These are phyloP conservation scores for Lymantria dispar DNA, from an alignment of 2,888 invertebrate genomes.

Conservation along the genomic window DNA sequence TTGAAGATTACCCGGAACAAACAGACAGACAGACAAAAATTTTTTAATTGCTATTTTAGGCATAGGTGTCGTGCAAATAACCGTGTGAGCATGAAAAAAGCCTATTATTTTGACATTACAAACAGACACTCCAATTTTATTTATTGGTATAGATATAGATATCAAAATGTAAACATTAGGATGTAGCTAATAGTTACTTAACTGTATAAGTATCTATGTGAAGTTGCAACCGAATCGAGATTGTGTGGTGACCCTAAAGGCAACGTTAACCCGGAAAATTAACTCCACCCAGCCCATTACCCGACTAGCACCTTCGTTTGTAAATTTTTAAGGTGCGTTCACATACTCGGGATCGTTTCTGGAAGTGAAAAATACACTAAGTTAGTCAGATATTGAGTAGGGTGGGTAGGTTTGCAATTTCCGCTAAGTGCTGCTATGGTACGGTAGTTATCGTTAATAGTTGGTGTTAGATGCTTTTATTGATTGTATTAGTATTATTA, in stretches of 20 bases:
- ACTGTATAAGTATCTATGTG: slow-evolving; percentile 6
- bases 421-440: slow-evolving; percentile 2
- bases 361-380: slow-evolving; percentile 16
- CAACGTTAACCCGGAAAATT: slow-evolving; percentile 67
- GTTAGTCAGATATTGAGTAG: slow-evolving; percentile 13
- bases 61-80: too few relatives aligned
- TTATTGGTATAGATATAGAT: too few relatives aligned
- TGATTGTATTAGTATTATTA: too few relatives aligned
- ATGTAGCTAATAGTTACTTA: too few relatives aligned
- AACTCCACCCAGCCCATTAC: slow-evolving; percentile 59
- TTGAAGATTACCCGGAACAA: too few relatives aligned
- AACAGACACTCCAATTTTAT: too few relatives aligned
- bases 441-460: slow-evolving; percentile 1
- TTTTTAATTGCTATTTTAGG: too few relatives aligned
- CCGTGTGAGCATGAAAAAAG: too few relatives aligned
- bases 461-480: not conserved
- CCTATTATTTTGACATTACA: too few relatives aligned
- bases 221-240: slow-evolving; percentile 25
- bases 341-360: slow-evolving; percentile 18
- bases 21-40: too few relatives aligned
- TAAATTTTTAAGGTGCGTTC: slow-evolving; percentile 31
- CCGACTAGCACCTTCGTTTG: slow-evolving; percentile 27
- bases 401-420: slow-evolving; percentile 3
- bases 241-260: slow-evolving; percentile 51
- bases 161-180: too few relatives aligned